A percentile compares a stretch with the other conserved stretches of the same genome.
Evolutionary conservation across 2,888 invertebrate species (phyloP).

Genomic region (Calliphora vomitoria): DNA sequence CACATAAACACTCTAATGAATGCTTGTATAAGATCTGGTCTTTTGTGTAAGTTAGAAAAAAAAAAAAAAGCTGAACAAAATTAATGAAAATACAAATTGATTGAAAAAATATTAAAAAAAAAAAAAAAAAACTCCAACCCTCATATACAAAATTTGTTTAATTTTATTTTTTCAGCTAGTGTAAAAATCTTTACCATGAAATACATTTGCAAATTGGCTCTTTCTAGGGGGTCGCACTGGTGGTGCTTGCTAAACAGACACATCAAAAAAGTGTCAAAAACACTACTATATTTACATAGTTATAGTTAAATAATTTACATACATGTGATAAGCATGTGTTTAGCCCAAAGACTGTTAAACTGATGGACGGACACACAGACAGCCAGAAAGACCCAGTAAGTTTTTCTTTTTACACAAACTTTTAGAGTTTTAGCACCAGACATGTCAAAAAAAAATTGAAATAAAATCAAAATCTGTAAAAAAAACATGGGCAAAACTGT

Average conservation of each 20-base stretch:
- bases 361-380: too few relatives aligned
- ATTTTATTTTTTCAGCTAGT: background rate
- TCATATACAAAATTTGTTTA: conserved; percentile 4
- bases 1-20: background rate
- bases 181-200: conserved; percentile 45
- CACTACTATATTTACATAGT: background rate
- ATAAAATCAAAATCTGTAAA: background rate
- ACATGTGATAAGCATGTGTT: conserved; percentile 8
- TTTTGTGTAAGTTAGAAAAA: background rate
- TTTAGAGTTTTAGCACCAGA: conserved; percentile 47
- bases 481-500: conserved; percentile 3
- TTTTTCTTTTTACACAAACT: conserved; percentile 19
- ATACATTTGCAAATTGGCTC: conserved; percentile 57
- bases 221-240: conserved; percentile 46
- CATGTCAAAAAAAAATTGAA: background rate
- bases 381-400: conserved; percentile 17
- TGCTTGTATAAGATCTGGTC: background rate
- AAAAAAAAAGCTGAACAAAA: conserved; percentile 10
- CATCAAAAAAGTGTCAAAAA: conserved; percentile 58
- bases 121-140: background rate
- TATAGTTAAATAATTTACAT: conserved; percentile 2
- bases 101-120: conserved; percentile 20
- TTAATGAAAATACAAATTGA: conserved; percentile 59
- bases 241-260: conserved; percentile 47
- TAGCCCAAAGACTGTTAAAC: background rate